Conservation (phyloP, 2,797 vertebrate genomes). For the Diplodus sargus region DNA sequence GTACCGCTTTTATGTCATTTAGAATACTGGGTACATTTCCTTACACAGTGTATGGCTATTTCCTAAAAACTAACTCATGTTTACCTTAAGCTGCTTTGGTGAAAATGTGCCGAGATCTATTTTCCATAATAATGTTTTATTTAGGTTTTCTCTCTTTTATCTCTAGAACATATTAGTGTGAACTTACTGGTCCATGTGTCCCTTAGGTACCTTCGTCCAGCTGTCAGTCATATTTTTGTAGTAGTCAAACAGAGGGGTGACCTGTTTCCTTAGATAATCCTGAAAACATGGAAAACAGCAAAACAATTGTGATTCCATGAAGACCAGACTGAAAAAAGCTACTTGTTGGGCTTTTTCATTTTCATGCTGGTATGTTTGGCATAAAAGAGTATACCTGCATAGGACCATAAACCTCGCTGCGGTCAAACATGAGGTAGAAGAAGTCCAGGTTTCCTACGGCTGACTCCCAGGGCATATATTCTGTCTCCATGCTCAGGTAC, state of each 20-base stretch:
- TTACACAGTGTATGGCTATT: no score
- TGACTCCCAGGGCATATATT: slow-evolving; percentile 92
- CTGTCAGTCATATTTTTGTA: slow-evolving; percentile 45
- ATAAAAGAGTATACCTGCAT: slow-evolving; percentile 86
- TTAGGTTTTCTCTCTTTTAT: neutral
- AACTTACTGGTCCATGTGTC: slow-evolving; percentile 87
- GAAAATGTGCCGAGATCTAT: no score
- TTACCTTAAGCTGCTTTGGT: no score
- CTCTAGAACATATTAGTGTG: neutral
- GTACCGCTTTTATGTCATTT: no score
- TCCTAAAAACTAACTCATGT: no score
- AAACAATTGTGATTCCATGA: neutral
- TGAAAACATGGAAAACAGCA: slow-evolving; percentile 58
- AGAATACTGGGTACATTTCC: no score
- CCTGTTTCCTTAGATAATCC: slow-evolving; percentile 87
- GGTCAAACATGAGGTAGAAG: slow-evolving; percentile 95
- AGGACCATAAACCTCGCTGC: slow-evolving; percentile 87
- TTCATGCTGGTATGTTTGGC: neutral
- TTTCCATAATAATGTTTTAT: no score
- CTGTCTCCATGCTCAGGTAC: slow-evolving; percentile 83
- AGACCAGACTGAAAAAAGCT: neutral
- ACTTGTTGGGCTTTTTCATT: neutral
- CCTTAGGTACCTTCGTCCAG: slow-evolving; percentile 34
- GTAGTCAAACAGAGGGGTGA: slow-evolving; percentile 79
- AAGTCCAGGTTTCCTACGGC: slow-evolving; percentile 88